Evolutionary conservation across 2,113 vertebrate species (phyloP), one percentile per base, ranked within the genome.

Genomic region (Epinephelus moara): DNA sequence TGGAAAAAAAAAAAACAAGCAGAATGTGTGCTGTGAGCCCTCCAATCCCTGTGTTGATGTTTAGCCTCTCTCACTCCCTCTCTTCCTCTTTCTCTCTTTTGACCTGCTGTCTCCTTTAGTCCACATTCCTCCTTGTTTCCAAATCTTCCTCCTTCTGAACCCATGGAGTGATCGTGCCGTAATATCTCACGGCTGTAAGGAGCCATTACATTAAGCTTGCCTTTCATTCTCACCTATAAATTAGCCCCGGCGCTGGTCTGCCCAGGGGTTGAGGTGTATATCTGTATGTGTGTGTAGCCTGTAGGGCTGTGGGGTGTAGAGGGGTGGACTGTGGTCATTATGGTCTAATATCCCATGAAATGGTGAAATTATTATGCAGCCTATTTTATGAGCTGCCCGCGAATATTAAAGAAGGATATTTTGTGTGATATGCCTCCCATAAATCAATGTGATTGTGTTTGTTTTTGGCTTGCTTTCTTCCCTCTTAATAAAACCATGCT

Each of bases 341-440:
- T 98, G 96, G 95, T 97, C 97, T 98, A 99, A 99, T 99, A 98
- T 96, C 96, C 97, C 98, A 99, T 98, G 97, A 99, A 99, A 99
- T 98, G 95, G 97, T 96, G 92, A 96, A 96, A 97, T 98, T 97
- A 98, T 98, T 96, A 97, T 95, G 96, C 95, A 94, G 94, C 95
- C 93, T 91, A 64, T 97, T 97, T 97, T 97, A 97, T 94, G 96
- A 96, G 96, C 95, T 96, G 91, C 91, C 85, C 93, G 94, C 95
- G 94, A 97, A 97, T 97, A 97, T 97, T 96, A 95, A 95, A 95
- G 95, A 87, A 89, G 83, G 91, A 87, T 89, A 87, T 89, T 92
- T 92, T 93, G 78, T 89, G 85, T 85, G 71, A 76, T 63, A n/a
- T 85, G 67, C 71, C 70, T n/a, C 66, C 63, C 59, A 90, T 94